Percentiles rank a stretch among this genome's conserved stretches.
Evolutionary conservation across 2,888 invertebrate species (phyloP).

Genomic region (Kuschelorhynchus macadamiae): DNA sequence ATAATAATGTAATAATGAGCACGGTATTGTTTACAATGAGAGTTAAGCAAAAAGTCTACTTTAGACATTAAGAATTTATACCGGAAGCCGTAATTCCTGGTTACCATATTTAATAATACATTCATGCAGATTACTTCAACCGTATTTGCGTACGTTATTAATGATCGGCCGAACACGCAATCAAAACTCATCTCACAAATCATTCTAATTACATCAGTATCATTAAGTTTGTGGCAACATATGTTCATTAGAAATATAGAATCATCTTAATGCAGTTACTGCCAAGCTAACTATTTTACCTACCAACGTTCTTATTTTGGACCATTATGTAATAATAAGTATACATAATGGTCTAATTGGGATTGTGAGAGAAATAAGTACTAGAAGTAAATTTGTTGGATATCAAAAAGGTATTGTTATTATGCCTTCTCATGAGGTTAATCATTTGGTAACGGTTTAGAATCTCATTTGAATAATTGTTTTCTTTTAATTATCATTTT

Average conservation of each 20-base stretch:
- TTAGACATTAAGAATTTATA: too few relatives aligned
- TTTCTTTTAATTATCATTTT: too few relatives aligned
- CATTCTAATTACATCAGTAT: conserved; percentile 18
- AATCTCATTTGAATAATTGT: too few relatives aligned
- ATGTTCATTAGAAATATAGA: conserved; percentile 13
- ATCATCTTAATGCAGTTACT: conserved; percentile 19
- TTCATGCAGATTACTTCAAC: neutral
- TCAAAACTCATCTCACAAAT: conserved; percentile 13
- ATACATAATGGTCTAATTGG: neutral
- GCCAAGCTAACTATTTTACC: neutral
- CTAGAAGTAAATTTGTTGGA: neutral
- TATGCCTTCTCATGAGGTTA: too few relatives aligned
- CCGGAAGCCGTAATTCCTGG: too few relatives aligned
- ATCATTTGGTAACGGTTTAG: too few relatives aligned
- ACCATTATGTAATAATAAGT: neutral
- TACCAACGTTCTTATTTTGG: neutral
- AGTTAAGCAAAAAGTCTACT: too few relatives aligned
- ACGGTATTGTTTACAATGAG: too few relatives aligned
- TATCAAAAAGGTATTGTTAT: too few relatives aligned
- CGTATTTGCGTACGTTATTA: conserved; percentile 6
- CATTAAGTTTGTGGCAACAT: conserved; percentile 20
- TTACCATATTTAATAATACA: neutral
- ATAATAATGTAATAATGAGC: too few relatives aligned
- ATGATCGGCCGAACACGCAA: conserved; percentile 8
- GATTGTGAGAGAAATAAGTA: neutral